Evolutionary conservation across 2,113 vertebrate genomes (phyloP), one percentile per base, ranked within the genome.

Genomic region (Hystrix cristata): DNA sequence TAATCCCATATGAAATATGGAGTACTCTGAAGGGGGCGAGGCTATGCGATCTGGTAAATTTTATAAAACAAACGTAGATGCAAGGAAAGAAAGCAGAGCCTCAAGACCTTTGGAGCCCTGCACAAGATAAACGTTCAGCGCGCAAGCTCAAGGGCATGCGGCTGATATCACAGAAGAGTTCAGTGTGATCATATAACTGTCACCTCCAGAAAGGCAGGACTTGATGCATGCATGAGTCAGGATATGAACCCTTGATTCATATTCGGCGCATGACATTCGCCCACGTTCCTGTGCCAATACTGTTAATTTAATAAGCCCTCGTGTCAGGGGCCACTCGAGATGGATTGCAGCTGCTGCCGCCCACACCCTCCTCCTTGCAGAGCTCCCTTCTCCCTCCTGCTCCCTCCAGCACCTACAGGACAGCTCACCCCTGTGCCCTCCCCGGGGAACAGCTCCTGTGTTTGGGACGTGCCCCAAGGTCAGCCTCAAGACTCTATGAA

Each of bases 261-360:
- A 80, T 21, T 88, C 95, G 14, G 10, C 0, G 12, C 95, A 15
- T 95, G 97, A 97, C 92, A 95, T 25, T 88, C 14, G 2, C 86
- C 92, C 51, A 16, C 19, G 46, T 92, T 82, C 85, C 95, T 4
- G 82, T 80, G 97, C 97, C 97, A 97, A 27, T 78, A 84, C 86
- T 14, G 87, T 90, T 97, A 96, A 97, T 96, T 97, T 94, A 98
- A 96, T 97, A 93, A 97, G 95, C 89, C 79, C 14, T 3, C 5
- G 90, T 96, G 97, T 97, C 97, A 93, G 55, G 94, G 96, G 90
- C 95, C 94, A 81, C 84, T 88, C 55, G 46, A 59, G 97, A 97
- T 29, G 60, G 15, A 71, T 43, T 67, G 3, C 97, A 98, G 97
- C 97, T 97, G 96, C 83, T 29, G 55, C 80, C 59, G 67, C 76